phyloP scores from a whole-genome alignment of 2,113 vertebrate species.

The Dendropsophus ebraccatus region DNA sequence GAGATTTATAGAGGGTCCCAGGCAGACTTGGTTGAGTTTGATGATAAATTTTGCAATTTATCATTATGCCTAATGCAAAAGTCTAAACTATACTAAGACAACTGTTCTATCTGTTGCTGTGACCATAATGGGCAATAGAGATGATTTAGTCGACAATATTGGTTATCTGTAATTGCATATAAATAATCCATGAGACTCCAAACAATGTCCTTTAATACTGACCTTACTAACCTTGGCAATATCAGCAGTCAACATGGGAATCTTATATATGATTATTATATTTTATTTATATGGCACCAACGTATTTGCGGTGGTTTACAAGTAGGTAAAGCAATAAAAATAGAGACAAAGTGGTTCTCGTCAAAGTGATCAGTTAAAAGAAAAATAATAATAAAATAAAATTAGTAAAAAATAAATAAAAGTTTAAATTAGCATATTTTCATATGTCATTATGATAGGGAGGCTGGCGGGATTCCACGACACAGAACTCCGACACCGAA shows the following conservation, averaged over 20 bases:
- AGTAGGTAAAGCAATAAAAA: neutral
- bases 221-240: constrained; percentile 59
- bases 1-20: constrained; percentile 85
- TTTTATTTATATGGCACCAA: neutral
- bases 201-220: constrained; percentile 74
- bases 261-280: neutral
- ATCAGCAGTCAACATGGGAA: neutral
- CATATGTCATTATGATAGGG: no score
- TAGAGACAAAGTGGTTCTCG: neutral
- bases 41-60: constrained; percentile 88
- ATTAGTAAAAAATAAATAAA: no score
- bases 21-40: constrained; percentile 76
- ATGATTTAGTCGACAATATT: constrained; percentile 92
- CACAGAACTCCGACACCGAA: no score
- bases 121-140: constrained; percentile 81
- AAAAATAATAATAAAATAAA: no score
- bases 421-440: no score
- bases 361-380: neutral
- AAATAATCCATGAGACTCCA: constrained; percentile 91
- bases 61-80: constrained; percentile 88
- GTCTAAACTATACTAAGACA: constrained; percentile 86
- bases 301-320: neutral
- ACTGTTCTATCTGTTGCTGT: constrained; percentile 89
- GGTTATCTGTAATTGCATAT: constrained; percentile 95
- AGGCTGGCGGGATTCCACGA: no score